Conservation (phyloP, 2,113 vertebrate genomes). For the Nerophis ophidion region DNA sequence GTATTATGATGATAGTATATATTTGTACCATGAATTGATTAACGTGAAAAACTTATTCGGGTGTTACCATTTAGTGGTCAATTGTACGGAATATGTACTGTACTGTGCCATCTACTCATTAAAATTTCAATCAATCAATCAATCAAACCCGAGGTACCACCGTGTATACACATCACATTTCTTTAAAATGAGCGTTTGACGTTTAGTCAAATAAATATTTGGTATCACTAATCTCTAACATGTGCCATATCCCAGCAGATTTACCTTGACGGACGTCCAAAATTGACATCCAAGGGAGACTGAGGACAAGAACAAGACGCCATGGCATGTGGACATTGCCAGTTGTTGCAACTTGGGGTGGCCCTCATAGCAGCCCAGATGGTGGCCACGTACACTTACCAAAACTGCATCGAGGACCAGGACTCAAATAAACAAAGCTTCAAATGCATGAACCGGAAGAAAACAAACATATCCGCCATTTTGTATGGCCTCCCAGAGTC, state of each 20-base stretch:
- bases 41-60: too few relatives aligned
- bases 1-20: too few relatives aligned
- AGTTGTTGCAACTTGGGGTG: slow-evolving; percentile 17
- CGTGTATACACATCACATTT: too few relatives aligned
- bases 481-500: slow-evolving; percentile 54
- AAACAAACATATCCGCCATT: slow-evolving; percentile 24
- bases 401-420: slow-evolving; percentile 67
- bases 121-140: too few relatives aligned
- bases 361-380: slow-evolving; percentile 29
- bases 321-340: slow-evolving; percentile 36
- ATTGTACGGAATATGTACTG: too few relatives aligned
- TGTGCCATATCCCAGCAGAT: slow-evolving; percentile 23
- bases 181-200: too few relatives aligned
- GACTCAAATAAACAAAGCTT: slow-evolving; percentile 26
- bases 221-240: not conserved
- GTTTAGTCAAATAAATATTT: too few relatives aligned
- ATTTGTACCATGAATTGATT: too few relatives aligned
- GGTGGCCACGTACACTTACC: slow-evolving; percentile 65
- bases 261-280: not conserved
- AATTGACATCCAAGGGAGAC: not conserved
- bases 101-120: too few relatives aligned
- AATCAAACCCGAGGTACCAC: too few relatives aligned
- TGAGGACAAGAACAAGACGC: not conserved
- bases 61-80: too few relatives aligned
- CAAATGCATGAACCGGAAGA: slow-evolving; percentile 55